Base-by-base conservation (phyloP, 2,113 vertebrate genomes). In the Anarrhichthys ocellatus region DNA sequence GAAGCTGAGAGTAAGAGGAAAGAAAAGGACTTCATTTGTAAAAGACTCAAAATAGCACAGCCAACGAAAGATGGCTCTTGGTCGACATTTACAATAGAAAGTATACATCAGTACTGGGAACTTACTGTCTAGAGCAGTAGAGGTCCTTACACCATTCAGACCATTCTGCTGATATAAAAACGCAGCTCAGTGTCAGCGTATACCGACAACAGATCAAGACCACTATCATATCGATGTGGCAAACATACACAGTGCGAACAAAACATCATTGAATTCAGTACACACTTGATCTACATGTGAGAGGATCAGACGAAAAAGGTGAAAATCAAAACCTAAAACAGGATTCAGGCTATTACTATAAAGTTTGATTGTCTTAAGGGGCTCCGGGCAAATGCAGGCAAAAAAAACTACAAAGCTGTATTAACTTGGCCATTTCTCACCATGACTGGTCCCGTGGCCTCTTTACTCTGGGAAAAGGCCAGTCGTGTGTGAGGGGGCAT, bases 111-210 rank as follows among this genome's bases (percentile, higher is more conserved):
- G 42, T 27, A 17, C 38, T 22, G 64, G 38, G 13, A 65, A 97
- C 98, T 97, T 95, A 99, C 97, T 93, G 93, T 97, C 97, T 84
- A 96, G 88, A 85, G 95, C 87, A 90, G 96, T 93, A 88, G 97
- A 96, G 67, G 94, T 95, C 93, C 96, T 95, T 85, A 94, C 93
- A 94, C 96, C 89, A 56, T 96, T 96, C 85, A 96, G 96, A 85
- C 97, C 97, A 0, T 97, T 99, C 98, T 99, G 89, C 56, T 88
- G 92, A 92, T 89, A 88, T 80, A 9, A 75, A 87, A 6, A 76
- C 34, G 14, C 22, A 80, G 48, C 9, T 63, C 9, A 59, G 56
- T 69, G 36, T 73, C 40, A 50, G 32, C 0, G 15, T 11, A 63
- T 11, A 42, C 0, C 18, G 24, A 76, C 34, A 44, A 34, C 1